Percentiles rank a stretch among this genome's conserved stretches.
Conservation (phyloP, 1,140 invertebrate genomes). For the Leptinotarsa texana region DNA sequence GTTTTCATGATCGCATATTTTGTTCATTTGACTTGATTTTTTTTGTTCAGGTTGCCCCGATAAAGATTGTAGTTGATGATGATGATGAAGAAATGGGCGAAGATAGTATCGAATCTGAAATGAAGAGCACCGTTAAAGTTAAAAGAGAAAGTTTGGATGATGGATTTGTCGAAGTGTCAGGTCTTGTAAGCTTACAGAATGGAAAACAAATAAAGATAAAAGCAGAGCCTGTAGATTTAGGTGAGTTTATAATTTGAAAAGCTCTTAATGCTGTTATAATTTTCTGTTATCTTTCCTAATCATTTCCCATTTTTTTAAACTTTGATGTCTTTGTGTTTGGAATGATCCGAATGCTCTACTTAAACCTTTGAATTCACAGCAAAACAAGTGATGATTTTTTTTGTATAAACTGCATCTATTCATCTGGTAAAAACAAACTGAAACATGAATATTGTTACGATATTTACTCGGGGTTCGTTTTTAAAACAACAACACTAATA, state of each 20-base stretch:
- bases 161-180: constrained; percentile 56
- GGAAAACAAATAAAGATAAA: constrained; percentile 60
- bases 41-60: constrained; percentile 28
- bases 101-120: constrained; percentile 26
- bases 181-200: constrained; percentile 48
- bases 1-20: background rate
- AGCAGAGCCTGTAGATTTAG: constrained; percentile 64
- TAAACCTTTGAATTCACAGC: too few relatives aligned
- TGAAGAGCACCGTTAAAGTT: constrained; percentile 43
- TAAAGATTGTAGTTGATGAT: constrained; percentile 59
- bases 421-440: too few relatives aligned
- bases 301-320: too few relatives aligned
- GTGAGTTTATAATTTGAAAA: constrained; percentile 49
- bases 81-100: constrained; percentile 52
- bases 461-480: too few relatives aligned
- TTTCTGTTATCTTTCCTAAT: too few relatives aligned
- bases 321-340: too few relatives aligned
- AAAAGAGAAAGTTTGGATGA: constrained; percentile 55
- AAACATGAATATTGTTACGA: too few relatives aligned
- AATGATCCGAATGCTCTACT: too few relatives aligned
- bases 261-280: too few relatives aligned
- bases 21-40: background rate
- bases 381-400: too few relatives aligned
- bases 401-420: too few relatives aligned
- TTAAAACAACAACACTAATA: too few relatives aligned